Evolutionary conservation across 2,888 invertebrate genomes (phyloP), one percentile per base, ranked within the genome.

Genomic region (Clusia tigrina): DNA sequence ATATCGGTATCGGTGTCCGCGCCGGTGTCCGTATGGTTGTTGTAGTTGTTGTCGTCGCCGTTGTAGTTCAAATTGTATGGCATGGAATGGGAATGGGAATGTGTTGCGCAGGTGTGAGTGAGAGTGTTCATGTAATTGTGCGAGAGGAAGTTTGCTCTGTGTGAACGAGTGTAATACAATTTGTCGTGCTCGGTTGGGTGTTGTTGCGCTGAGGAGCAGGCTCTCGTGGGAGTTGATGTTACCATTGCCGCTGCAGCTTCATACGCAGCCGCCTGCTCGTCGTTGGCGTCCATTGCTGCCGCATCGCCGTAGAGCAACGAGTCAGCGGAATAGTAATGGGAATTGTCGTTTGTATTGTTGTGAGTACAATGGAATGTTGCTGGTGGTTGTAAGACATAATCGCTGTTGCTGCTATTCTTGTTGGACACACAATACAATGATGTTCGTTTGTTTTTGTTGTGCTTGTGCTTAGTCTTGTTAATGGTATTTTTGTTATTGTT

Each of bases 281-380:
- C 42, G 42, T 17, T 10, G n/a, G 9, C 42, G 12, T 3, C 42
- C 42, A 42, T 3, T n/a, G 2, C 64, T 56, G 62, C 64, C 9
- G 68, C 74, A 57, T 55, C 67, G 58, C 64, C 63, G 64, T 60
- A 63, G 26, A 70, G 68, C 58, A 78, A 67, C 62, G 74, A 77
- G 54, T 76, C 76, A 58, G 74, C 74, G 52, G 78, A 78, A 63
- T 76, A 76, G 67, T 74, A 78, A 63, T 72, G 74, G 66, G 77
- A 71, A 62, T 70, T 68, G n/a, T n/a, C n/a, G 59, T 67, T 70
- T 67, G 67, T 53, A 22, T 18, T 17, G 18, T n/a, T 15, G 48
- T 38, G 46, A 62, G 32, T 63, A 15, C 10, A 22, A 12, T n/a
- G 51, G 26, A n/a, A 18, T 58, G 55, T 53, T 10, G 24, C 24